Evolutionary conservation across 2,797 vertebrate genomes (phyloP).

Genomic region (Podarcis lilfordi): DNA sequence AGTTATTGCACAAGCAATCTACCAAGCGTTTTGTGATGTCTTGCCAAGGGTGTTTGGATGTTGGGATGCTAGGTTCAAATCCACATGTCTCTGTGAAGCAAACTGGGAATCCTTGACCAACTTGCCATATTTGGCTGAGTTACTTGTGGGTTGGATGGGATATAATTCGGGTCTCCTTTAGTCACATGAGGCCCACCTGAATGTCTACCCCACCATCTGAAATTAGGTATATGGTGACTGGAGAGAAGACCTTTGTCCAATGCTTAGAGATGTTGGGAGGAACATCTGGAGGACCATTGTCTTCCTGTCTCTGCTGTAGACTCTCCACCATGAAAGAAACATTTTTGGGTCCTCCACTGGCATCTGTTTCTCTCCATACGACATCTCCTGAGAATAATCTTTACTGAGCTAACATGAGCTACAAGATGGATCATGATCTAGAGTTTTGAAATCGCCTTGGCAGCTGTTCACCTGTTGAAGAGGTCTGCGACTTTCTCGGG

Average conservation of each 20-base stretch:
- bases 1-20: slow-evolving; percentile 68
- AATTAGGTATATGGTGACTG: not conserved
- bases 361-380: slow-evolving; percentile 59
- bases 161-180: not conserved
- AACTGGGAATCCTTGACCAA: not conserved
- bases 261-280: too few relatives aligned
- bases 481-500: slow-evolving; percentile 68
- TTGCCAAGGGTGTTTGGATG: not conserved
- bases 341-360: slow-evolving; percentile 49
- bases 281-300: not conserved
- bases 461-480: slow-evolving; percentile 74
- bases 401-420: slow-evolving; percentile 61
- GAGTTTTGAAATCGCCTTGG: slow-evolving; percentile 71
- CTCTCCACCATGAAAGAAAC: slow-evolving; percentile 58
- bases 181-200: not conserved
- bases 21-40: slow-evolving; percentile 43
- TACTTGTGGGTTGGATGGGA: not conserved
- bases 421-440: slow-evolving; percentile 57
- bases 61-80: not conserved
- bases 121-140: not conserved
- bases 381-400: slow-evolving; percentile 59
- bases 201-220: not conserved
- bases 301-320: slow-evolving; percentile 54
- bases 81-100: not conserved
- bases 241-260: not conserved